phyloP scores from a whole-genome alignment of 2,888 invertebrate genomes.

The Spisula solida region DNA sequence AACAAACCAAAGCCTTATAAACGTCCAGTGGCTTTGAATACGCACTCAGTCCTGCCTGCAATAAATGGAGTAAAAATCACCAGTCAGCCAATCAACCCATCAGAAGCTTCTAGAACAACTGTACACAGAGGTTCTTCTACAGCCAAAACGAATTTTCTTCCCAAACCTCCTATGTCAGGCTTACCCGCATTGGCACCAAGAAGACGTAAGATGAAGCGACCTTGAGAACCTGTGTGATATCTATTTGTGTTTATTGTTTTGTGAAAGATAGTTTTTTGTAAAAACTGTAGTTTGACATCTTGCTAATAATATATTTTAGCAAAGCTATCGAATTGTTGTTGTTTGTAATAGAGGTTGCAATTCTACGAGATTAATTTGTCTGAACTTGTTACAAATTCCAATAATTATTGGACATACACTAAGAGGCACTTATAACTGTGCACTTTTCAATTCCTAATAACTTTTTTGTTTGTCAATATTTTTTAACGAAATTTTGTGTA shows the following conservation, averaged over 20 bases:
- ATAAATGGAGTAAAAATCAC: not conserved
- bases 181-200: not conserved
- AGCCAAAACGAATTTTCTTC: not conserved
- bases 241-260: not conserved
- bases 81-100: not conserved
- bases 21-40: not conserved
- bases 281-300: too few species aligned
- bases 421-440: too few species aligned
- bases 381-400: too few species aligned
- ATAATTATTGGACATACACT: too few species aligned
- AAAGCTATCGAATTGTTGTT: too few species aligned
- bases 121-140: not conserved
- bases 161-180: not conserved
- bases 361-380: too few species aligned
- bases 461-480: too few species aligned
- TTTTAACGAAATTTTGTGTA: too few species aligned
- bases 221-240: not conserved
- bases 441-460: too few species aligned
- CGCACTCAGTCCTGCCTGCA: not conserved
- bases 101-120: not conserved
- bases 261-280: not conserved
- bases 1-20: not conserved
- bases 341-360: too few species aligned
- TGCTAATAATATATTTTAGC: too few species aligned
- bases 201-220: not conserved